Conservation (phyloP, 2,888 invertebrate species). For the Leptopilina myrica region DNA sequence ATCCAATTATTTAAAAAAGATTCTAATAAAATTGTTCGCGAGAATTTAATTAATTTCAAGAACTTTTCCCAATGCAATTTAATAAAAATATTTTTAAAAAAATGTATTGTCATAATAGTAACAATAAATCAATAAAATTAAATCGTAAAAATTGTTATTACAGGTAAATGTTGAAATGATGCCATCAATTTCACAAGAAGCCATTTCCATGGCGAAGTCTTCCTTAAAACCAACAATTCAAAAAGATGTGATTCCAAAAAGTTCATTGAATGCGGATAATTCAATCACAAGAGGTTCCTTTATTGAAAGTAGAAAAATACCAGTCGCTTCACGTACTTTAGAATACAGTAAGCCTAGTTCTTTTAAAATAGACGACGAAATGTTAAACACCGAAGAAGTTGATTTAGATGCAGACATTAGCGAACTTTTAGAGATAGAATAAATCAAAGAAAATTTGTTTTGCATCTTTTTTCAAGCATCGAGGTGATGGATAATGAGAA, state of each 20-base stretch:
- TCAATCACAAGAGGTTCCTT: conserved; percentile 53
- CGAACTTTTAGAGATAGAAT: conserved; percentile 66
- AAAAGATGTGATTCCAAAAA: conserved; percentile 45
- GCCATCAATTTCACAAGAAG: conserved; percentile 59
- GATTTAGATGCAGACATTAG: conserved; percentile 70
- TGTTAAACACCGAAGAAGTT: conserved; percentile 60
- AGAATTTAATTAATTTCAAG: too few relatives aligned
- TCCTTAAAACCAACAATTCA: conserved; percentile 28
- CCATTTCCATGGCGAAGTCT: conserved; percentile 66
- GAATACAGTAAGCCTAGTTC: conserved; percentile 46
- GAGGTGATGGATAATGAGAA: too few relatives aligned
- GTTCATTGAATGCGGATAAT: conserved; percentile 47
- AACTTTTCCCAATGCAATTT: too few relatives aligned
- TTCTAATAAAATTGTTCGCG: too few relatives aligned
- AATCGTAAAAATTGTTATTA: not conserved
- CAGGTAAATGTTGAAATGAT: conserved; percentile 43
- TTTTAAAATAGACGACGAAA: not conserved
- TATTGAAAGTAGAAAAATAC: conserved; percentile 50
- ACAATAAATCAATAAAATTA: too few relatives aligned
- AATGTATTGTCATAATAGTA: too few relatives aligned
- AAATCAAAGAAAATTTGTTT: not conserved
- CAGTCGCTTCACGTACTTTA: conserved; percentile 63
- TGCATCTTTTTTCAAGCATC: too few relatives aligned
- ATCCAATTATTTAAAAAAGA: too few relatives aligned
- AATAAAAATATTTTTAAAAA: too few relatives aligned